Conservation (phyloP, 2,888 invertebrate species). For the Didymodactylos carnosus region DNA sequence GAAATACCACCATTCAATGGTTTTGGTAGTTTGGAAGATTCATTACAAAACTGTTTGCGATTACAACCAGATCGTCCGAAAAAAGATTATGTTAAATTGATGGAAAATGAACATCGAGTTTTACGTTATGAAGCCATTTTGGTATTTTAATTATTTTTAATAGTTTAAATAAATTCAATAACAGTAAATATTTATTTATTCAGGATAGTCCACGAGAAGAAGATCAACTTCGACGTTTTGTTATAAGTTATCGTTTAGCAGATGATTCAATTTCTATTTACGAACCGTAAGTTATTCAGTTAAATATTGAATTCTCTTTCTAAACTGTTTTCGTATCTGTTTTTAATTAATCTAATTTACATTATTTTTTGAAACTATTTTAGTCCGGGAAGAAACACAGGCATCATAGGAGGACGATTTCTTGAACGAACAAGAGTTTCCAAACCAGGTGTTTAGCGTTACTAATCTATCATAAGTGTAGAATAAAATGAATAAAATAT, state of each 20-base stretch:
- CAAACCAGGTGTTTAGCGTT: slow-evolving; percentile 46
- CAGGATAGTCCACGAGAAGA: slow-evolving; percentile 57
- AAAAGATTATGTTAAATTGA: slow-evolving; percentile 53
- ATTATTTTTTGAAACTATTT: no score
- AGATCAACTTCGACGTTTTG: slow-evolving; percentile 52
- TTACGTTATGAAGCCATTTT: slow-evolving; percentile 55
- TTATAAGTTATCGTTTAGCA: slow-evolving; percentile 53
- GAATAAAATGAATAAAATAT: background rate
- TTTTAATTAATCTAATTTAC: no score
- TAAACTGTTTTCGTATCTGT: no score
- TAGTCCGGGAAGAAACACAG: slow-evolving; percentile 53
- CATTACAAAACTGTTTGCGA: slow-evolving; percentile 50
- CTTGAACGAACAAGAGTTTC: slow-evolving; percentile 47
- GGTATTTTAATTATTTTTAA: background rate
- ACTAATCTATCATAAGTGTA: background rate
- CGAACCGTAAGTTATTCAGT: no score
- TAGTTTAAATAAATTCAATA: background rate
- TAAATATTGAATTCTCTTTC: no score
- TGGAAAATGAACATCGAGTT: slow-evolving; percentile 46
- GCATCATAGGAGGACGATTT: slow-evolving; percentile 56
- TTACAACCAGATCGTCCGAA: slow-evolving; percentile 52
- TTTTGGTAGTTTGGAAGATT: slow-evolving; percentile 56
- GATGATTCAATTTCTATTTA: slow-evolving; percentile 54
- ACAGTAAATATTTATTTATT: background rate
- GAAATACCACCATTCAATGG: slow-evolving; percentile 49